Evolutionary conservation across 1,140 invertebrate genomes (phyloP), one percentile per base, ranked within the genome.

Genomic region (Aleiodes sp.): DNA sequence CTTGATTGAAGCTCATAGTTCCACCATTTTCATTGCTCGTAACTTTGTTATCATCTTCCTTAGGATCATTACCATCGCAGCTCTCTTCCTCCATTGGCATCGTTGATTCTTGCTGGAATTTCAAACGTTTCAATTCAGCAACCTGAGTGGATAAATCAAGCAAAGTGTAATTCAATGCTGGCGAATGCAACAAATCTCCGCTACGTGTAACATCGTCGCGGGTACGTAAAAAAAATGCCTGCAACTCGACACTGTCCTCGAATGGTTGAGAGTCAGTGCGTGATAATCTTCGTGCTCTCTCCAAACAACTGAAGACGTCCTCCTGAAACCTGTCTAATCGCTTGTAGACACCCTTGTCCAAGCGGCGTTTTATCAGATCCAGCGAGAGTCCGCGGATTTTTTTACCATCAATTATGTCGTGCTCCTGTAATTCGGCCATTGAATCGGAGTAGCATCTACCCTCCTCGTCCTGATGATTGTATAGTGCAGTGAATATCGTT

Each of bases 401-500:
- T 84, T 89, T 88, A 12, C 91, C 90, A 76, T 92, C 88, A 62
- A 91, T 73, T 76, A 96, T 93, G 83, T 96, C 94, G 80, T 94
- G 92, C 81, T 98, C 95, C 0, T 94, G 94, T 28, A 99, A 85
- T 80, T 99, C 97, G 0, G 94, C 92, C 90, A 99, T 93, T 7
- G 96, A 97, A 87, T 99, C 97, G 6, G 94, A 96, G 80, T 96
- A 98, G 80, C 96, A 99, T 60, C 97, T 89, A 46, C 97, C 97
- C 84, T 98, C 95, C 80, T 96, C 94, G 85, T 99, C 97, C 87
- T 98, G 93, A 82, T 98, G 94, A 84, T 98, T 99, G 80, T 98
- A 98, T 1, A 97, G 91, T 3, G 93, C 92, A 4, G 95, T 97
- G 79, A 99, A 99, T 9, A 99, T 88, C 29, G 93, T 96, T 0